Evolutionary conservation across 2,797 vertebrate genomes (phyloP).

Genomic region (Neosilurus hyrtlii): DNA sequence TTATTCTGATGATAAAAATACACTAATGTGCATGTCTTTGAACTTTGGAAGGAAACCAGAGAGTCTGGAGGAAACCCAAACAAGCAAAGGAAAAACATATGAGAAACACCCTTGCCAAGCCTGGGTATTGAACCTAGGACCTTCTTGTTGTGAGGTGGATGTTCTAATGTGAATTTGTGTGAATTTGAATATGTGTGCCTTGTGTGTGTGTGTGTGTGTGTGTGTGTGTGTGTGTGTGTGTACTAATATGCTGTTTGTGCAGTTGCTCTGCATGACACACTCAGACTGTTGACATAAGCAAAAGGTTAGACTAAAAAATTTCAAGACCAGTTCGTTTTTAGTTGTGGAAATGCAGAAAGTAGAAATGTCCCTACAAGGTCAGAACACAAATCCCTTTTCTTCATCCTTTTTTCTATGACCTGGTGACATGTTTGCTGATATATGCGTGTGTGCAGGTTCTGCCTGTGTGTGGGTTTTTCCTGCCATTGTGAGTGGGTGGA

Average conservation of each 20-base stretch:
- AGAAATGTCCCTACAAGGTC: constrained; percentile 9
- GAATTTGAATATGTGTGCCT: neutral
- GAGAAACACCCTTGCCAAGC: too few species aligned
- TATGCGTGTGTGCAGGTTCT: constrained; percentile 33
- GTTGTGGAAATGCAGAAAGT: neutral
- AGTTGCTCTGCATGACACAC: constrained; percentile 68
- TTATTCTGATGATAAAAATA: too few species aligned
- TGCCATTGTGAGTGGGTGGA: constrained; percentile 51
- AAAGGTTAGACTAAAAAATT: neutral
- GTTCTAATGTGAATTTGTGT: neutral
- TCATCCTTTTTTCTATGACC: constrained; percentile 38
- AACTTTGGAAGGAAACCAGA: too few species aligned
- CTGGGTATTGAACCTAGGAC: too few species aligned
- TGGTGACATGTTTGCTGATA: constrained; percentile 32
- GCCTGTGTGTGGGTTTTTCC: constrained; percentile 48
- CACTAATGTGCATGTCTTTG: too few species aligned
- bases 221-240: neutral
- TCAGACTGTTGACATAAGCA: constrained; percentile 23
- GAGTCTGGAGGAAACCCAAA: too few species aligned
- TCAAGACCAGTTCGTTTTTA: neutral
- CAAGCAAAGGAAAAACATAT: too few species aligned
- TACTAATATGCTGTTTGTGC: constrained; percentile 52
- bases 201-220: constrained; percentile 10
- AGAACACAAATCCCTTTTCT: constrained; percentile 33
- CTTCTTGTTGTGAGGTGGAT: too few species aligned